Conservation (phyloP, 2,797 vertebrate species). For the Sebastes steindachneri region DNA sequence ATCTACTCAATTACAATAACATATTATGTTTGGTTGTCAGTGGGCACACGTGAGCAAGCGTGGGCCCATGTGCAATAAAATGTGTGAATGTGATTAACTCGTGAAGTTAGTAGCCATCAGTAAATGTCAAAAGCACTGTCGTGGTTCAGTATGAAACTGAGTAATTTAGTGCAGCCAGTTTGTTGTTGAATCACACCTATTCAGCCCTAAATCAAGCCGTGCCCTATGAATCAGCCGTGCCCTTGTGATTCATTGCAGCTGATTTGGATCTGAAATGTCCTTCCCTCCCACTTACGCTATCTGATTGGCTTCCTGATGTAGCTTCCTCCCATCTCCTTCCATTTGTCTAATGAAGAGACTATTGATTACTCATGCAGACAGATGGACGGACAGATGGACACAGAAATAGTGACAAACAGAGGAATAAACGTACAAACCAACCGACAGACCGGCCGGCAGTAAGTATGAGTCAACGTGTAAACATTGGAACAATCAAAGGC, state of each 20-base stretch:
- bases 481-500: not conserved
- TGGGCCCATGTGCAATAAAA: conserved; percentile 1
- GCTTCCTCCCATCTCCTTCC: conserved; percentile 72
- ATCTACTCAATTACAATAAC: not conserved
- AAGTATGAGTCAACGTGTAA: not conserved
- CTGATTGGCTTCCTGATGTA: conserved; percentile 70
- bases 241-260: conserved; percentile 74
- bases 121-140: conserved; percentile 52
- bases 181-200: conserved; percentile 55
- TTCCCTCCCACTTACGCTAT: conserved; percentile 68
- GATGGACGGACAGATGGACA: conserved; percentile 65
- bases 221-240: conserved; percentile 73
- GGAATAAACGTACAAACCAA: conserved; percentile 19
- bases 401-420: conserved; percentile 31
- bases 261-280: conserved; percentile 77
- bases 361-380: conserved; percentile 71
- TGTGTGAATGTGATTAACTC: not conserved
- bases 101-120: conserved; percentile 19
- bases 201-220: conserved; percentile 52
- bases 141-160: not conserved
- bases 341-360: conserved; percentile 78
- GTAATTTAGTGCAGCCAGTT: conserved; percentile 29
- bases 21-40: not conserved
- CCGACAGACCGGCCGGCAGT: not conserved
- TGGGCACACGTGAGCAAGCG: not conserved